These are phyloP conservation scores for Andrena haemorrhoa DNA, from an alignment of 2,888 invertebrate genomes.

Conservation along the genomic window DNA sequence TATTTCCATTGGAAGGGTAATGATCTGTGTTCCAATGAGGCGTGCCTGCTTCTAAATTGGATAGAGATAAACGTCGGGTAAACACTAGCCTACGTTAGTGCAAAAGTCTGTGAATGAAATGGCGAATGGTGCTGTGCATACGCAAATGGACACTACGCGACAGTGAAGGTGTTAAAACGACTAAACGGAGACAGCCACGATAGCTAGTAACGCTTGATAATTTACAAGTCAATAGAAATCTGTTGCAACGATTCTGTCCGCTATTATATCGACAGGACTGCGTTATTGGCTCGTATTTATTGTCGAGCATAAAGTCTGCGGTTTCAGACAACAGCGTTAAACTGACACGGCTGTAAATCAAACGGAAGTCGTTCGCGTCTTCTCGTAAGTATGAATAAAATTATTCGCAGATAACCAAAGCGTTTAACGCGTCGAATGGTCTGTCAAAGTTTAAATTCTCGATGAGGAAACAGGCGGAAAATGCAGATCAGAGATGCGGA, in stretches of 20 bases:
- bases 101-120: background rate
- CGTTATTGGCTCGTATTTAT: background rate
- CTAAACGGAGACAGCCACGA: background rate
- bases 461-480: background rate
- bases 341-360: background rate
- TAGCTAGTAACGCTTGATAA: background rate
- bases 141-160: background rate
- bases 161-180: background rate
- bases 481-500: background rate
- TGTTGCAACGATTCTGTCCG: background rate
- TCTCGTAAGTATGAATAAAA: background rate
- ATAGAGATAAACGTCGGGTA: background rate
- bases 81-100: too few relatives aligned
- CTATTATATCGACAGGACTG: background rate
- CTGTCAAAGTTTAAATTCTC: background rate
- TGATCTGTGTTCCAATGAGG: background rate
- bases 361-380: background rate
- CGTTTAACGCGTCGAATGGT: background rate
- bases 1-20: background rate
- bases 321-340: background rate
- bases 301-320: background rate
- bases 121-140: background rate
- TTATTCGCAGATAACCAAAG: background rate
- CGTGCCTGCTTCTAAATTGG: constrained; percentile 4
- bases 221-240: constrained; percentile 7